These are phyloP conservation scores for Plutomurus gul DNA, from an alignment of 1,140 invertebrate genomes.

Conservation along the genomic window DNA sequence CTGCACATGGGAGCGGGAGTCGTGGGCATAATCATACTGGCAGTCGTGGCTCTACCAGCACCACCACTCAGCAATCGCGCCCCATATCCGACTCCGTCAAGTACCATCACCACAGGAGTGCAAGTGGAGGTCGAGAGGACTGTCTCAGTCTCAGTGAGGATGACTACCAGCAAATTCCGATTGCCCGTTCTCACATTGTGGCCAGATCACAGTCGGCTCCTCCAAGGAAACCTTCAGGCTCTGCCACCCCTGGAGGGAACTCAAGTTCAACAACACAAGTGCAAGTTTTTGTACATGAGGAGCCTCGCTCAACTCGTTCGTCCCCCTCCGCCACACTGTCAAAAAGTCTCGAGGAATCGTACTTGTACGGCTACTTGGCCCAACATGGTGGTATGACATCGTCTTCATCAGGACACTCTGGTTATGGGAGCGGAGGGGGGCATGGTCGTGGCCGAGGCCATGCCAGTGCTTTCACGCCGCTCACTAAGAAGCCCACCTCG, in stretches of 20 bases:
- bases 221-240: slow-evolving; percentile 36
- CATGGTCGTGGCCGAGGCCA: slow-evolving; percentile 51
- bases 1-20: neutral
- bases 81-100: neutral
- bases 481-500: slow-evolving; percentile 40
- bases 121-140: neutral
- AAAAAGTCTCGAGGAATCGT: slow-evolving; percentile 50
- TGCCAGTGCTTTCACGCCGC: slow-evolving; percentile 31
- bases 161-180: slow-evolving; percentile 67
- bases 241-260: neutral
- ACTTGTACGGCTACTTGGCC: slow-evolving; percentile 50
- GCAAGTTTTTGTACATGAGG: slow-evolving; percentile 63
- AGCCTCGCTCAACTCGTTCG: slow-evolving; percentile 49
- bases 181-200: neutral
- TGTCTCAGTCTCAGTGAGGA: slow-evolving; percentile 57
- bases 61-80: neutral
- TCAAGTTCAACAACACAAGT: slow-evolving; percentile 54
- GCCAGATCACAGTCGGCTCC: slow-evolving; percentile 45
- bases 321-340: slow-evolving; percentile 43
- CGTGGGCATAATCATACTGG: neutral
- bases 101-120: neutral
- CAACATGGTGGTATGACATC: slow-evolving; percentile 46
- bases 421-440: slow-evolving; percentile 53
- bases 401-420: slow-evolving; percentile 42
- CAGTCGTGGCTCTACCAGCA: neutral